Conservation (phyloP, 2,113 vertebrate species). For the Sorex araneus region DNA sequence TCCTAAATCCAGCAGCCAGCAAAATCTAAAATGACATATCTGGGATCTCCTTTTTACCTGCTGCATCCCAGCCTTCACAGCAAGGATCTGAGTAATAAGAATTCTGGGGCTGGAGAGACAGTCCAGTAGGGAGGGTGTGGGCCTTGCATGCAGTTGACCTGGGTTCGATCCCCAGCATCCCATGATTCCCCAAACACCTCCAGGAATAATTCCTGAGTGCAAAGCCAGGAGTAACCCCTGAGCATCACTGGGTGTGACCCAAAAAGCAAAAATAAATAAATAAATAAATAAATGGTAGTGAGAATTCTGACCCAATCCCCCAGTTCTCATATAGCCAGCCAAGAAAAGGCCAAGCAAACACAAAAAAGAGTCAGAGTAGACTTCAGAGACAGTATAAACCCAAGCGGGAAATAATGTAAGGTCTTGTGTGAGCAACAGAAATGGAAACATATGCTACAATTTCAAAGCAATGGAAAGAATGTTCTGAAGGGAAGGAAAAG, state of each 20-base stretch:
- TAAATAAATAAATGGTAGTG: neutral
- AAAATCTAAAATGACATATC: neutral
- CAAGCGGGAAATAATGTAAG: slow-evolving; percentile 52
- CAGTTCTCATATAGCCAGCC: neutral
- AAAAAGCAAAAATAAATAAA: no score
- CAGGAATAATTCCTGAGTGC: no score
- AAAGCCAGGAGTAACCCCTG: no score
- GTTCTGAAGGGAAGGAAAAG: neutral
- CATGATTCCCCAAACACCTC: no score
- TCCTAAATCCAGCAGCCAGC: neutral
- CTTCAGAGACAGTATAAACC: slow-evolving; percentile 53
- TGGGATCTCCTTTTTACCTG: neutral
- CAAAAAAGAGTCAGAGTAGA: slow-evolving; percentile 42
- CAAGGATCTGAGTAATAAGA: neutral
- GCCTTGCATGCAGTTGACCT: no score
- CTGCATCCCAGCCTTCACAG: neutral
- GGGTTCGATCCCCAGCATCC: no score
- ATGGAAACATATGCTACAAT: slow-evolving; percentile 55
- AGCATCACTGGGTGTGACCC: no score
- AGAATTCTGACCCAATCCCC: neutral
- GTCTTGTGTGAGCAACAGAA: slow-evolving; percentile 52
- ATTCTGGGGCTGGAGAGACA: neutral
- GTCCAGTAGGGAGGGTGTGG: no score
- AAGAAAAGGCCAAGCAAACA: neutral
- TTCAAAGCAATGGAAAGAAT: slow-evolving; percentile 53